Conservation (phyloP, 2,113 vertebrate species). For the Pachyramphus minor region DNA sequence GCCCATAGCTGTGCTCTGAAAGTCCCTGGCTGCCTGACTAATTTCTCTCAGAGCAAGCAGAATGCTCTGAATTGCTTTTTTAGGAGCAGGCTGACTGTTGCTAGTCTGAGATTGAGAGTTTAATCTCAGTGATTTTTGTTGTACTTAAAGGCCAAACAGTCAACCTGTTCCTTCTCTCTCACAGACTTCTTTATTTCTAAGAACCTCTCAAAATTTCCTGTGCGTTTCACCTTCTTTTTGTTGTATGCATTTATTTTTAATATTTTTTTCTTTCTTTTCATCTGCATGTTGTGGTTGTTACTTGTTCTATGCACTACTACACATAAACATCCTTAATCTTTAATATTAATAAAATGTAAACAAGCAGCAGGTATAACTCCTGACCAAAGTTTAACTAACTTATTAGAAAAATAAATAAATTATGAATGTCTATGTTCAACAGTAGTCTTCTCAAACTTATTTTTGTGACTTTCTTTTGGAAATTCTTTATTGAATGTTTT, state of each 20-base stretch:
- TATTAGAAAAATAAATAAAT: not conserved
- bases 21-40: not conserved
- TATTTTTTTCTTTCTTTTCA: not conserved
- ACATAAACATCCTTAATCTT: not conserved
- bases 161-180: not conserved
- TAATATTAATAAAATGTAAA: not conserved
- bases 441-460: not conserved
- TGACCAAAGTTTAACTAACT: not conserved
- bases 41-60: slow-evolving; percentile 26
- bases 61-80: slow-evolving; percentile 36
- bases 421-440: not conserved
- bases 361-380: not conserved
- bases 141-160: not conserved
- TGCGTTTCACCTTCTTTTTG: not conserved
- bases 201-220: not conserved
- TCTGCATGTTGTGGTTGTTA: not conserved
- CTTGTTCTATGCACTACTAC: not conserved
- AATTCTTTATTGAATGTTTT: not conserved
- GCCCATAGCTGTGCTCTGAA: not conserved
- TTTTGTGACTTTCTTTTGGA: not conserved
- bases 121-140: not conserved
- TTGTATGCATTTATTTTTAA: not conserved
- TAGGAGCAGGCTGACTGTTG: not conserved
- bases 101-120: not conserved
- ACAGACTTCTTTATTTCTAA: not conserved